Base-by-base conservation (phyloP, 2,888 invertebrate species). In the Cephus spinipes region DNA sequence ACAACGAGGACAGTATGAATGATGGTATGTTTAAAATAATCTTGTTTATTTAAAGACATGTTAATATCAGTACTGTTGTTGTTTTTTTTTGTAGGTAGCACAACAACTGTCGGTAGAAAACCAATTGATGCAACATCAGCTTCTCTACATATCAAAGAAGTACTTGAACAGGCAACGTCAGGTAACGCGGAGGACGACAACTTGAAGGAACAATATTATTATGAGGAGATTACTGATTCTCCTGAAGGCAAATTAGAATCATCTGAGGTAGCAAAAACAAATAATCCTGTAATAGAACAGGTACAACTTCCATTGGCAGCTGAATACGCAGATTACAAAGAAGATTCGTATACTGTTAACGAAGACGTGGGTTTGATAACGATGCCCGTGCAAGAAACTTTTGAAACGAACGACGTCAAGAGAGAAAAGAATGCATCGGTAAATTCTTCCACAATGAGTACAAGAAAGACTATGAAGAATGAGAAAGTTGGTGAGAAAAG, bases 401-500 rank as follows among this genome's bases (percentile, higher is more conserved):
- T 77, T 9, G 73, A 78, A 1, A 73, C 12, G 0, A 55, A 55
- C 1, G 40, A 55, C 9, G 9, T 23, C 6, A 23, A 55, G 23
- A 55, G 23, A 55, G 23, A 55, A 55, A 55, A 55, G 23, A 40
- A 15, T 40, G 40, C 40, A 40, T 9, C 55, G 9, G 15, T 23
- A 55, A 55, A 55, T 15, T 55, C 23, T 2, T 23, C 55, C 33
- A 73, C 33, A 55, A 69, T 69, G 73, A 73, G 31, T 36, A 32
- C 69, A 40, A 6, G 1, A 15, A 35, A 31, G 30, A 30, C 12
- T 31, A 15, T 32, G 31, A n/a, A 68, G 68, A 31, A 69, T 35
- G 68, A 15, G 1, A 77, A 73, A 12, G 11, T 23, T 36, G n/a
- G 71, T 74, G 69, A 79, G 76, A 30, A 35, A 35, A 9, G 69